Base-by-base conservation (phyloP, 2,888 invertebrate genomes). In the Rhopalosiphum nymphaeae region DNA sequence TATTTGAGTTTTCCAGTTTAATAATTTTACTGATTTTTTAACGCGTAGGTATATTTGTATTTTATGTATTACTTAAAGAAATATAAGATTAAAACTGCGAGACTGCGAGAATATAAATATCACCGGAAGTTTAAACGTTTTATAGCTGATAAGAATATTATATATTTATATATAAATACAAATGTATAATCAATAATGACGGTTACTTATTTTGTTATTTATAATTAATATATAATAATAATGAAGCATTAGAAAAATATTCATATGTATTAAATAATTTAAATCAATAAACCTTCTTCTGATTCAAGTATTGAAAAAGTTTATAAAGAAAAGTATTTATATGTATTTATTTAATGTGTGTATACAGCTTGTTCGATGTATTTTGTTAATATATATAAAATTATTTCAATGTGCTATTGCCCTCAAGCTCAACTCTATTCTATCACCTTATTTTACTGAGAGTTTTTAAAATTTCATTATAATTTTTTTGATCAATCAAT, bases 1-100 rank as follows among this genome's bases (percentile, higher is more conserved):
- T 78, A 42, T 78, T 78, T 78, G 36, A 36, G 78, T 78, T 36
- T 36, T 78, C 21, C 9, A 78, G 9, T 78, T 21, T 36, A 9
- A 78, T 78, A 36, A 78, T 78, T 78, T 78, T 78, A 36, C 36
- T 78, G 36, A 78, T 36, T 78, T 78, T 67, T 78, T 78, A 78
- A 78, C 21, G 78, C 78, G 78, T 78, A 36, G 78, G 36, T 36
- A 36, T 78, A 36, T 78, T 78, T 78, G 36, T 36, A 78, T 78
- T 78, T 78, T 78, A 78, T 78, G 21, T 42, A 78, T 78, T 78
- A 36, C 67, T 78, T 78, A 78, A 78, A 36, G 36, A 21, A 78
- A 78, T 78, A 78, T 85, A 85, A 85, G 44, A 85, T 85, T 85
- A 85, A 44, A 85, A 85, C 44, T 85, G 13, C 5, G 44, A 85